Base-by-base conservation (phyloP, 2,113 vertebrate species). In the Oostethus manadensis region DNA sequence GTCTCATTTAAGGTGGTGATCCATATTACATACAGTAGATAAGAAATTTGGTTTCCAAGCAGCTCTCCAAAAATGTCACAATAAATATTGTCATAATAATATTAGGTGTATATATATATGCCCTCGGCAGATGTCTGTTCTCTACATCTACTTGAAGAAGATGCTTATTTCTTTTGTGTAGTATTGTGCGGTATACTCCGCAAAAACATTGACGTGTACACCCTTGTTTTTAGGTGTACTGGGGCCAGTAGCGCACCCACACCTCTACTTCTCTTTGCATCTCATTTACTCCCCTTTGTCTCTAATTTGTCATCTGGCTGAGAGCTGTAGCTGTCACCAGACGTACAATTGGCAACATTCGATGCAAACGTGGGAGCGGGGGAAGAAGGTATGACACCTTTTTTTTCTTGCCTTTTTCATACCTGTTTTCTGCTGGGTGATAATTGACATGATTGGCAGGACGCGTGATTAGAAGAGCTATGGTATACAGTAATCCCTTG, bases 381-480 rank as follows among this genome's bases (percentile, higher is more conserved):
- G 10, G 35, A 38, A 38, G 8, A 6, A 56, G 54, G 38, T 56
- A 35, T 43, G 22, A 51, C 15, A 23, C 16, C 38, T 4, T 38
- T 13, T 38, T 20, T 20, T 18, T 20, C 33, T 20, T 10, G n/a
- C n/a, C 18, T 40, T 14, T 42, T 16, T 29, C 1, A 53, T 23
- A 11, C n/a, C 20, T 26, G 14, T 62, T 56, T 49, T 61, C 14
- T 43, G 33, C n/a, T 8, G 16, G 44, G 42, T 57, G 55, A 62
- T 59, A 59, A 71, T 56, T 60, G 51, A 63, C 58, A 46, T 22
- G 18, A 40, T 22, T 21, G 47, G 35, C 20, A 10, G 18, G 3
- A 55, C 35, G 22, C 17, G 20, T 21, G 38, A 42, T 46, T 51
- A 14, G 26, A 56, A 43, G 4, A 14, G 48, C 23, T 16, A 29